Evolutionary conservation across 2,888 invertebrate species (phyloP), one percentile per base, ranked within the genome.

Genomic region (Cephus sareptanus): DNA sequence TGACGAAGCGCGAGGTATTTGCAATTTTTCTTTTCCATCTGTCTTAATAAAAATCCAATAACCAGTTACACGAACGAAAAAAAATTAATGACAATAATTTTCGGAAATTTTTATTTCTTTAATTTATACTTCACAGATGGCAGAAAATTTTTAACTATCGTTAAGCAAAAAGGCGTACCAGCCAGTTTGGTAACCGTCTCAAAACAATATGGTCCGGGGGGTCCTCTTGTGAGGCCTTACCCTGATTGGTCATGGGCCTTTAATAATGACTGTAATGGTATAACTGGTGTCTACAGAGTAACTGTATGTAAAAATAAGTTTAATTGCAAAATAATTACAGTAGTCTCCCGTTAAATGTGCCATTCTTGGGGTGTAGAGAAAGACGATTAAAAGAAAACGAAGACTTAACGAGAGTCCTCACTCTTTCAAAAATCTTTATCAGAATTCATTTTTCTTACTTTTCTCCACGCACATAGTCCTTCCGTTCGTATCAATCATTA

Each of bases 281-380:
- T 97, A 73, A 95, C 95, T 0, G 96, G 95, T 0, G 96, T 95
- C 1, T 96, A 95, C 87, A 93, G 96, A 88, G 92, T 95, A n/a
- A 93, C 94, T 83, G 96, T 96, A 92, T 93, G 94, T 93, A 83
- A 56, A 23, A 56, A 23, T 56, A 37, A 3, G 34, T 30, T 35
- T 9, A n/a, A 30, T 9, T 23, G 23, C 23, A 56, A 23, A 23
- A 56, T 56, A 56, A 23, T 56, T 56, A 56, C 23, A 15, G 37
- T 37, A 37, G 37, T 13, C 37, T 37, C 37, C 37, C 37, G 13
- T 37, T 37, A 37, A 37, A 13, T 37, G 37, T 37, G 37, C 4
- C 1, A 13, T 37, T 37, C 4, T 37, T 1, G 37, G 37, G 13
- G 4, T 13, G 37, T 37, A 13, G 37, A 4, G 13, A 37, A 13